Conservation (phyloP, 2,888 invertebrate species). For the Drosophila formosana region DNA sequence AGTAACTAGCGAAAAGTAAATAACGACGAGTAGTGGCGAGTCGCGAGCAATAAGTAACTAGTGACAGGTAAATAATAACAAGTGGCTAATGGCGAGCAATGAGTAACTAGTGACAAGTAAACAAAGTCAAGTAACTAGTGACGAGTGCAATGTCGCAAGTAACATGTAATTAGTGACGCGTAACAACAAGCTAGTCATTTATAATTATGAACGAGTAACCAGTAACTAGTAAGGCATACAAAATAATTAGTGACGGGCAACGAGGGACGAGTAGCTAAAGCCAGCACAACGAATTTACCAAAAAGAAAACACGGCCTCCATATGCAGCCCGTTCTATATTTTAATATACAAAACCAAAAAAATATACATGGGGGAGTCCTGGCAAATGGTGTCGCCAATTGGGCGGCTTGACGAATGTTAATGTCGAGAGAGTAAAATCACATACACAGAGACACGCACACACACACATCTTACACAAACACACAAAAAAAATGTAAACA, state of each 20-base stretch:
- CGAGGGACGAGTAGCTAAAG: slow-evolving; percentile 17
- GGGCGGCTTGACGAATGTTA: not conserved
- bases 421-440: slow-evolving; percentile 7
- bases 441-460: not conserved
- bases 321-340: slow-evolving; percentile 28
- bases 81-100: not conserved
- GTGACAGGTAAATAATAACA: not conserved
- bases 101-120: not conserved
- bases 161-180: not conserved
- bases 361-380: slow-evolving; percentile 5
- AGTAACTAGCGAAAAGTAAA: not conserved
- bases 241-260: not conserved
- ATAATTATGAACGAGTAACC: not conserved
- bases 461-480: slow-evolving; percentile 7
- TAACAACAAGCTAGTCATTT: no score
- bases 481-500: slow-evolving; percentile 56
- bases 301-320: slow-evolving; percentile 5
- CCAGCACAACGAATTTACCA: slow-evolving; percentile 73
- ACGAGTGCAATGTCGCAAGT: not conserved
- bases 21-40: no score
- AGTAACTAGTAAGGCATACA: not conserved
- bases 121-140: not conserved
- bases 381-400: not conserved
- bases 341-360: not conserved
- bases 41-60: not conserved